Evolutionary conservation across 2,888 invertebrate species (phyloP).

Genomic region (Orchesellides sinensis): DNA sequence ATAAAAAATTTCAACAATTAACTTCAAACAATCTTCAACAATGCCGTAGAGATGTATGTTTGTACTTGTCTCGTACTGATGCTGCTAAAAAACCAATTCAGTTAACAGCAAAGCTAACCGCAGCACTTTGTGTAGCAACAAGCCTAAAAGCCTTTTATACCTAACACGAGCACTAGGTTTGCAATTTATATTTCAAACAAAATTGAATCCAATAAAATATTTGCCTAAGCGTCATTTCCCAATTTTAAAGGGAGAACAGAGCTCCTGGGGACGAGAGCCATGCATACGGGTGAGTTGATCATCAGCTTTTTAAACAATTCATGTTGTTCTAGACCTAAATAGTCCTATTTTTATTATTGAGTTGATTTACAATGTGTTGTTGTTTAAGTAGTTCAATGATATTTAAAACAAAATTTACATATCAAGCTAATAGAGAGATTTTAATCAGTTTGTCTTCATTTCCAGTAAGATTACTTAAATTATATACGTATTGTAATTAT

Average conservation of each 20-base stretch:
- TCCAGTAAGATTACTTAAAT: too few species aligned
- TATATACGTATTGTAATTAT: too few species aligned
- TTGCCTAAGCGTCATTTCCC: slow-evolving; percentile 68
- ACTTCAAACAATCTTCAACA: too few species aligned
- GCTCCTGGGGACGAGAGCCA: slow-evolving; percentile 73
- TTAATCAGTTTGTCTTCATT: too few species aligned
- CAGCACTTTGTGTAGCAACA: slow-evolving; percentile 32
- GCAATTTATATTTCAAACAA: slow-evolving; percentile 33
- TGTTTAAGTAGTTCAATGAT: too few species aligned
- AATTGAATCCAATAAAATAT: slow-evolving; percentile 40
- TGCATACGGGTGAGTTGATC: slow-evolving; percentile 72
- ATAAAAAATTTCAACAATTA: slow-evolving; percentile 26
- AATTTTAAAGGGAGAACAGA: slow-evolving; percentile 68
- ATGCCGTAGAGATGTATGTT: too few species aligned
- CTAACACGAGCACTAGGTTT: not conserved
- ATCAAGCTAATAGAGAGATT: too few species aligned
- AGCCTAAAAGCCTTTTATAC: slow-evolving; percentile 1
- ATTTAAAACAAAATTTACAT: too few species aligned
- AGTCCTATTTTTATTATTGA: not conserved
- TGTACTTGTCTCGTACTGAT: too few species aligned
- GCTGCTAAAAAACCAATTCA: not conserved
- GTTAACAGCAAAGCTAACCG: not conserved
- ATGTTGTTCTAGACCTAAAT: too few species aligned
- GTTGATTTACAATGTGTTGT: slow-evolving; percentile 2
- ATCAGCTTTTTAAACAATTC: not conserved